Evolutionary conservation across 2,797 vertebrate species (phyloP), one percentile per base, ranked within the genome.

Genomic region (Onychomys arenicola): DNA sequence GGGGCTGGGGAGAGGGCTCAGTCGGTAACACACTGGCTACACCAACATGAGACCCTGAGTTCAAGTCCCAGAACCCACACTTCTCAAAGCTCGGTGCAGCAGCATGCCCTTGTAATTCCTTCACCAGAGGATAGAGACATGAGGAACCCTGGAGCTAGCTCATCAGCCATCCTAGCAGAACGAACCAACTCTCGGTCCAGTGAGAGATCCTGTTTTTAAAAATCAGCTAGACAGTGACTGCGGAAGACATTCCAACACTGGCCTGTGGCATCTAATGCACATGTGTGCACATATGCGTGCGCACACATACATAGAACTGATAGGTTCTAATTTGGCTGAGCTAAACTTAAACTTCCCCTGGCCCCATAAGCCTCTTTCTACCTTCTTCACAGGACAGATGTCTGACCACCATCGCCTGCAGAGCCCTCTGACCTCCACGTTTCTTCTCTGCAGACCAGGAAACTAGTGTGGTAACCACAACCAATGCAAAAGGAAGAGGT

Each of bases 401-500:
- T 76, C 57, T 25, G 40, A 19, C 46, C 46, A 67, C 59, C 46
- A 29, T 23, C 23, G 61, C 49, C 52, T 76, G 80, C 32, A 49
- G 4, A 19, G 32, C 23, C 52, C 11, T n/a, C 65, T 23, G 16
- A 43, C 55, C 16, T 34, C 40, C 17, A 37, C 29, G 25, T 14
- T 77, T 37, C 46, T 21, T 76, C 29, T 76, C 63, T 49, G 16
- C 12, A 34, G 12, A 9, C 34, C 23, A 40, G 11, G 69, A 73
- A 86, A 76, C 67, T 40, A 89, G 57, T 14, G 57, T 93, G 93
- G 81, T 84, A 90, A 89, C 13, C 55, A n/a, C 25, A 80, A 55
- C 59, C 78, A 91, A 87, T 52, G 49, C 85, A 93, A 92, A 96
- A 2, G 0, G 80, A 94, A 94, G 63, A 93, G 63, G 88, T 95